Percentiles rank a stretch among this genome's conserved stretches.
phyloP scores from a whole-genome alignment of 1,140 invertebrate species.

The Melipona quadrifasciata region DNA sequence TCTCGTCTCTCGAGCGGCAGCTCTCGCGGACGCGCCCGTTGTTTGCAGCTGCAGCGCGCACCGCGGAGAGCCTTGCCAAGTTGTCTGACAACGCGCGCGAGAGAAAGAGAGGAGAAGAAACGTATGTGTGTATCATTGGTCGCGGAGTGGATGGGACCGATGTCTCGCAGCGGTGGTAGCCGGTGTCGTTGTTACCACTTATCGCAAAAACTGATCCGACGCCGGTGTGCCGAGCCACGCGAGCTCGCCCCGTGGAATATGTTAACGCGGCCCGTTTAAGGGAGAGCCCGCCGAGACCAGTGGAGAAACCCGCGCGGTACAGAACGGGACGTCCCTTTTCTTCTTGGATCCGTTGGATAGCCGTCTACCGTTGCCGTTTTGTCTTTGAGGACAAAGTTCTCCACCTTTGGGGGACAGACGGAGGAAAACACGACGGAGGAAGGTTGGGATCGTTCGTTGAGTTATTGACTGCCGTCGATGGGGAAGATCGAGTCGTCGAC shows the following conservation, averaged over 20 bases:
- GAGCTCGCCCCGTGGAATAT: constrained; percentile 57
- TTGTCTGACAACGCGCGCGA: constrained; percentile 8
- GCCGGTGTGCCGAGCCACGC: constrained; percentile 48
- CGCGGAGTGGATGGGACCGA: constrained; percentile 19
- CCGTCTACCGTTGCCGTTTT: neutral
- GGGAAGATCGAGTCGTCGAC: neutral
- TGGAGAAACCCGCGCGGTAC: no score
- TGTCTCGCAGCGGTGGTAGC: constrained; percentile 40
- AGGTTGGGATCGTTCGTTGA: neutral
- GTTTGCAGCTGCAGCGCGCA: constrained; percentile 9
- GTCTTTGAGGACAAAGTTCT: neutral
- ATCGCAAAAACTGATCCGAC: constrained; percentile 68
- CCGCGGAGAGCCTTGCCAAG: constrained; percentile 10
- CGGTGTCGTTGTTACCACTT: constrained; percentile 66
- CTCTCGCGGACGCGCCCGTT: constrained; percentile 1
- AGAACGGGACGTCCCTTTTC: neutral
- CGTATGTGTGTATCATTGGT: constrained; percentile 22
- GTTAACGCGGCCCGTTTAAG: constrained; percentile 60
- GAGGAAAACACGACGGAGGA: neutral
- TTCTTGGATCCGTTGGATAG: neutral
- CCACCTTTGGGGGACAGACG: no score
- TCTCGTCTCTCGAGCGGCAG: neutral
- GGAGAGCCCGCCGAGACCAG: constrained; percentile 17
- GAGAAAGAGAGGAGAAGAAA: no score
- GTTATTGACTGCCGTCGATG: neutral